Conservation (phyloP, 2,888 invertebrate species). For the Salticus scenicus region DNA sequence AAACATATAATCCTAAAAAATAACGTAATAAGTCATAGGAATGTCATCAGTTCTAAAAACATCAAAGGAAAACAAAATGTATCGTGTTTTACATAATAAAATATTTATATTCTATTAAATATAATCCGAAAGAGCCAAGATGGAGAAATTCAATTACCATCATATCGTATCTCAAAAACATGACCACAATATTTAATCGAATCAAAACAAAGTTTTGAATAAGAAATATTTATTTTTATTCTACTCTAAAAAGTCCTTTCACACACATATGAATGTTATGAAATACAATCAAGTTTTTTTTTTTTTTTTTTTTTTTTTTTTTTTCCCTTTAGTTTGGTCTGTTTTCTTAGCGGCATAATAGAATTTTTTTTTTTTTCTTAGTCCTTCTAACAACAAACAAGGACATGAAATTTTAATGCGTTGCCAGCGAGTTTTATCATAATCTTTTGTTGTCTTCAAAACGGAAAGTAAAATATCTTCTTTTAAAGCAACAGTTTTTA, state of each 20-base stretch:
- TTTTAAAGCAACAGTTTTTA: neutral
- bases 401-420: neutral
- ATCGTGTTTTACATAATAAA: neutral
- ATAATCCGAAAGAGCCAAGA: neutral
- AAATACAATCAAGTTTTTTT: neutral
- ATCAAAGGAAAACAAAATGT: too few species aligned
- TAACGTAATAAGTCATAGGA: too few species aligned
- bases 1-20: too few species aligned
- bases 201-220: conserved; percentile 12
- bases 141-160: neutral
- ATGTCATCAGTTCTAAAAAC: too few species aligned
- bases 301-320: neutral
- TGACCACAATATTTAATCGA: conserved; percentile 11
- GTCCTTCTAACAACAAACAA: neutral
- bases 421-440: neutral
- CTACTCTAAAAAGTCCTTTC: neutral
- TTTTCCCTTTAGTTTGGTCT: neutral
- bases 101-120: neutral
- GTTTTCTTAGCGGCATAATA: too few species aligned
- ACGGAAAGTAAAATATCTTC: neutral
- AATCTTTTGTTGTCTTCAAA: conserved; percentile 1
- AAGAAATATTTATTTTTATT: neutral
- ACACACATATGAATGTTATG: neutral
- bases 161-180: neutral
- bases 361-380: neutral